Base-by-base conservation (phyloP, 2,113 vertebrate genomes). In the Diadophis punctatus region DNA sequence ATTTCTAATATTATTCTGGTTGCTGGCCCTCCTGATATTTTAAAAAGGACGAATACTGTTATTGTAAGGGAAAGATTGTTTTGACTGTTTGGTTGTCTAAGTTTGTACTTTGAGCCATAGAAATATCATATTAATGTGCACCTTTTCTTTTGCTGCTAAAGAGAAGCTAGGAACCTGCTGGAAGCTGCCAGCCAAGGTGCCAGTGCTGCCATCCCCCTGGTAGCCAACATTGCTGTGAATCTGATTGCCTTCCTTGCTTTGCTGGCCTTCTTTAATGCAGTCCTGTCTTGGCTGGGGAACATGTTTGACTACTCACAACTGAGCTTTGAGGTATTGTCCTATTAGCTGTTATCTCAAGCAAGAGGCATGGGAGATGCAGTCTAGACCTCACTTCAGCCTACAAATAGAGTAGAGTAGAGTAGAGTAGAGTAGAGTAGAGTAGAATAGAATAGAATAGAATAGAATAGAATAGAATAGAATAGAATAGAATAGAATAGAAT, bases 161-260 rank as follows among this genome's bases (percentile, higher is more conserved):
- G 98, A 68, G 98, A 98, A 34, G 96, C 97, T 5, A 97, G 94
- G 74, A 98, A 98, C 90, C 48, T 99, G 2, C 94, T 99, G 91
- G 98, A 98, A 96, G 98, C 98, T 0, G 98, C 98, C 6, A 97
- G 98, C 4, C 96, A 98, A 11, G 98, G 99, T 49, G 98, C 98
- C 2, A 97, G 97, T 48, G 90, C 95, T 0, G 98, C 98, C 30
- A 96, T 99, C 0, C 1, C 89, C 0, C 86, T 99, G 84, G 97
- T 98, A 92, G 98, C 98, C 0, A 98, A 97, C 92, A 98, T 99
- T 0, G 89, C 98, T 0, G 98, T 94, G 86, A 98, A 98, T 90
- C 93, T 99, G 91, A 98, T 99, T 11, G 96, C 98, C 87, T 99
- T 98, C 95, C 93, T 99, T 74, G 96, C 98, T 12, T 93, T 99